phyloP scores from a whole-genome alignment of 2,113 vertebrate genomes.

The Austrofundulus limnaeus region DNA sequence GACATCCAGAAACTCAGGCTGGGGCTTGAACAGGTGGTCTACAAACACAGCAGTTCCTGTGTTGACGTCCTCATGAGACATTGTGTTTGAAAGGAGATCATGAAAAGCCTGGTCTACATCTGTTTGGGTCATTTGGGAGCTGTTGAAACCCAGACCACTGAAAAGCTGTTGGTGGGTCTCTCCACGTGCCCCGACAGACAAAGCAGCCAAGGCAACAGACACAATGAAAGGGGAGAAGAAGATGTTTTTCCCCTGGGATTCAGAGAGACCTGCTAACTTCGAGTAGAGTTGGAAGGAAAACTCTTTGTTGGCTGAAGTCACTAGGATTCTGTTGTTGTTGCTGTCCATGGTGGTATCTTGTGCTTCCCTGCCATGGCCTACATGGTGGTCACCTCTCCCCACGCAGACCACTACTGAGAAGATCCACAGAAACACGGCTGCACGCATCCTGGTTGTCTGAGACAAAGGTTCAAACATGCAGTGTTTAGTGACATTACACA shows the following conservation, averaged over 20 bases:
- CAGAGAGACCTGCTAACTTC: constrained; percentile 55
- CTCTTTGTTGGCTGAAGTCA: constrained; percentile 67
- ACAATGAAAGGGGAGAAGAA: constrained; percentile 83
- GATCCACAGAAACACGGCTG: constrained; percentile 50
- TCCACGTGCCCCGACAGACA: constrained; percentile 74
- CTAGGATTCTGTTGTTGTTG: constrained; percentile 10
- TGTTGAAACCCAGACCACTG: constrained; percentile 65
- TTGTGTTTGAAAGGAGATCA: constrained; percentile 27
- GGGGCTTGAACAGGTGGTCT: constrained; percentile 27
- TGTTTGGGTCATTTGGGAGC: constrained; percentile 18
- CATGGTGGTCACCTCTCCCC: constrained; percentile 32
- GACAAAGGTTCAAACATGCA: constrained; percentile 35
- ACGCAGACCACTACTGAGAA: constrained; percentile 53
- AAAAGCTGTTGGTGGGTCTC: constrained; percentile 76
- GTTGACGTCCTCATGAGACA: constrained; percentile 14
- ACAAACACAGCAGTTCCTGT: constrained; percentile 72
- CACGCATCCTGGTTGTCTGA: constrained; percentile 51
- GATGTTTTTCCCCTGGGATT: constrained; percentile 72
- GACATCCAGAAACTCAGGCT: constrained; percentile 53
- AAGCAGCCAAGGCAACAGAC: constrained; percentile 76
- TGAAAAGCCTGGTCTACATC: constrained; percentile 51
- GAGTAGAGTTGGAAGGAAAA: constrained; percentile 79
- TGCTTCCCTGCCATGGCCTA: neutral
- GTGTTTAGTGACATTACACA: constrained; percentile 24
- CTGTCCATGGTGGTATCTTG: constrained; percentile 21